Evolutionary conservation across 2,888 invertebrate genomes (phyloP).

Genomic region (Lasioglossum vierecki): DNA sequence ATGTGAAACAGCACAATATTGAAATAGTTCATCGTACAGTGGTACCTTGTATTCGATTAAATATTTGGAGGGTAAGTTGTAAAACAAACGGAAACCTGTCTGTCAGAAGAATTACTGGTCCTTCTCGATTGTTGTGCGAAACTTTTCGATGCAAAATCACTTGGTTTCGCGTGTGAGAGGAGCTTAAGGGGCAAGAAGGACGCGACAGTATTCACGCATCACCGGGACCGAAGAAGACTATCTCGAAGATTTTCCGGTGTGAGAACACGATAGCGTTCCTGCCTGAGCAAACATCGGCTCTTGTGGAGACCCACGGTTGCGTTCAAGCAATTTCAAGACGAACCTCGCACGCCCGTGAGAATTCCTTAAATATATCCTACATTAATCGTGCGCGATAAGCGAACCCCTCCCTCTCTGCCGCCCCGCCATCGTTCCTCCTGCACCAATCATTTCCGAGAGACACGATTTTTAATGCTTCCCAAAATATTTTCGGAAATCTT

Average conservation of each 20-base stretch:
- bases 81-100: no score
- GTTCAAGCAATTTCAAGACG: slow-evolving; percentile 39
- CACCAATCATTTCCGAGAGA: neutral
- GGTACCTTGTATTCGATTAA: neutral
- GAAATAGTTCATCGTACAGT: neutral
- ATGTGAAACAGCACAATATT: neutral
- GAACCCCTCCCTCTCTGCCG: neutral
- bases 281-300: slow-evolving; percentile 62
- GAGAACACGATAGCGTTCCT: slow-evolving; percentile 66
- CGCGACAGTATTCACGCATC: slow-evolving; percentile 26
- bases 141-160: neutral
- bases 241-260: slow-evolving; percentile 66
- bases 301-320: slow-evolving; percentile 51
- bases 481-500: neutral
- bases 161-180: slow-evolving; percentile 23
- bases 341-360: slow-evolving; percentile 44
- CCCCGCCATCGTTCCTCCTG: neutral
- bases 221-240: slow-evolving; percentile 57
- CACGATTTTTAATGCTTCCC: neutral
- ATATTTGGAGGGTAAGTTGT: neutral
- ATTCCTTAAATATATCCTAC: slow-evolving; percentile 39
- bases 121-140: neutral
- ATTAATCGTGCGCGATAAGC: slow-evolving; percentile 37
- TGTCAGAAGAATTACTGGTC: neutral
- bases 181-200: slow-evolving; percentile 37